Evolutionary conservation across 2,113 vertebrate species (phyloP), one percentile per base, ranked within the genome.

Genomic region (Rhinolophus sinicus): DNA sequence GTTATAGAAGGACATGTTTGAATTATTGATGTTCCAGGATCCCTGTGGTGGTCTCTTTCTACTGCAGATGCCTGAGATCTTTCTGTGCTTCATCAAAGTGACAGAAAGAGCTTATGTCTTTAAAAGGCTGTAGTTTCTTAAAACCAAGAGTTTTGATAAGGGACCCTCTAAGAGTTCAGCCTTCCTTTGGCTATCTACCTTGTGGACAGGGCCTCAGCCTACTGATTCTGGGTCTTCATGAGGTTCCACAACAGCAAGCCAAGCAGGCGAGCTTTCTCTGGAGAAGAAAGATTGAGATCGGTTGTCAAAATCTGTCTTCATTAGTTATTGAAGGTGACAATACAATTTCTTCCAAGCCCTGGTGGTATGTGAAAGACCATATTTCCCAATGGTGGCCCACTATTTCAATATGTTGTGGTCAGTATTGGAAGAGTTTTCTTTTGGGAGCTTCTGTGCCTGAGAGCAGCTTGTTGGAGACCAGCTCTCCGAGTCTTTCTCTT

Each of bases 51-150:
- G 47, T 65, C 88, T 93, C 83, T 77, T 93, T 81, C 54, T 78
- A 44, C 44, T 89, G 69, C 62, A 93, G 73, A 95, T 81, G 72
- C 21, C 80, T 52, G 72, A 96, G 76, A 85, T 26, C n/a, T 90
- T 90, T 92, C 77, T 76, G 56, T 40, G 33, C 28, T 96, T 97
- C 69, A 96, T 97, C 88, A 96, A 76, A 84, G 89, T 92, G 89
- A 92, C 28, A 91, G 84, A 81, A 94, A 96, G 21, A 62, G 35
- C 54, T 38, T 93, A 24, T 76, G 22, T 50, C 58, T 89, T 87
- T 58, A 81, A 9, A 78, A 90, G 88, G 11, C 7, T 56, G 54
- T 80, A 19, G 16, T 81, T 92, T 13, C 38, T 92, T 60, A 77
- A 38, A 89, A 52, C 30, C 73, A 90, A 81, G 75, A 65, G 12